A percentile compares a stretch with the other conserved stretches of the same genome.
phyloP scores from a whole-genome alignment of 2,888 invertebrate genomes.

The Caenorhabditis sp. region DNA sequence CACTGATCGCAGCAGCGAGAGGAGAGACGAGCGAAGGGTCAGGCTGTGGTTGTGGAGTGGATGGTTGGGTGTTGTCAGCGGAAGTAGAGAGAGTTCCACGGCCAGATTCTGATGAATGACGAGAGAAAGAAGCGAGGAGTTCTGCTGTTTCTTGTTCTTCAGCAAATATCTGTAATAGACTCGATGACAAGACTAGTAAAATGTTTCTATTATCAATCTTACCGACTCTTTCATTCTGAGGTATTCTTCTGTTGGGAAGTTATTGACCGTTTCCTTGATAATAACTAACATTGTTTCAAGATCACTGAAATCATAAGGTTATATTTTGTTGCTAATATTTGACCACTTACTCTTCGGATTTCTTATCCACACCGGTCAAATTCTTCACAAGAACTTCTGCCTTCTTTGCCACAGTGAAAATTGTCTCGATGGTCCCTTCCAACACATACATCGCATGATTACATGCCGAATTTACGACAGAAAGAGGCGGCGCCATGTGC shows the following conservation, averaged over 20 bases:
- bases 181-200: not conserved
- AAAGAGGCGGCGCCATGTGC: slow-evolving; percentile 89
- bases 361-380: slow-evolving; percentile 23
- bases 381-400: slow-evolving; percentile 32
- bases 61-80: slow-evolving; percentile 44
- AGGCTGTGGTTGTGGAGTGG: slow-evolving; percentile 56
- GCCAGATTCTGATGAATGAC: slow-evolving; percentile 64
- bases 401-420: slow-evolving; percentile 20
- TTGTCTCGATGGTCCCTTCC: slow-evolving; percentile 54
- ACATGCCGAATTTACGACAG: slow-evolving; percentile 76
- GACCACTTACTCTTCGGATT: slow-evolving; percentile 40
- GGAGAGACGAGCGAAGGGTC: slow-evolving; percentile 44
- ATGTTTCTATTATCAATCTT: not conserved
- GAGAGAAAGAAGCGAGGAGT: slow-evolving; percentile 41
- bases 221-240: slow-evolving; percentile 47
- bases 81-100: slow-evolving; percentile 51
- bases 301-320: slow-evolving; percentile 29
- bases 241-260: slow-evolving; percentile 37
- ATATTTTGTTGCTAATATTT: not conserved
- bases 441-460: slow-evolving; percentile 71
- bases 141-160: slow-evolving; percentile 61
- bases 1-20: slow-evolving; percentile 17
- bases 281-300: slow-evolving; percentile 28
- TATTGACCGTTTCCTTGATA: slow-evolving; percentile 45
- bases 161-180: slow-evolving; percentile 45